phyloP scores from a whole-genome alignment of 2,113 vertebrate species.

The Indicator maculatus region DNA sequence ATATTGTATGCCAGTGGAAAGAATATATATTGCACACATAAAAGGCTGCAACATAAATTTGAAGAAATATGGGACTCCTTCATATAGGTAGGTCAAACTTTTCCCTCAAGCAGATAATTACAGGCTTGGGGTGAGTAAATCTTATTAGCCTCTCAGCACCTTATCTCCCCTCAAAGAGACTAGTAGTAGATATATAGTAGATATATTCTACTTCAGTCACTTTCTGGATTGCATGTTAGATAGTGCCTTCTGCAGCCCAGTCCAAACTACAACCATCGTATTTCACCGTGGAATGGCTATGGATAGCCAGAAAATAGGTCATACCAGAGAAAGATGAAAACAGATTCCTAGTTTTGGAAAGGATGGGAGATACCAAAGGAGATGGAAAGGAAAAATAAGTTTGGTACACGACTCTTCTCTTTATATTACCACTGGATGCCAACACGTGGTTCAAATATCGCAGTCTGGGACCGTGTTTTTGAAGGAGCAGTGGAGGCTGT shows the following conservation, averaged over 20 bases:
- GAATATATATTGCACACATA: slow-evolving; percentile 75
- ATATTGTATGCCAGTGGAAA: slow-evolving; percentile 67
- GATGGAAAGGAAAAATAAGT: background rate
- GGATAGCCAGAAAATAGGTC: background rate
- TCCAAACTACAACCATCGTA: background rate
- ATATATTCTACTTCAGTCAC: slow-evolving; percentile 35
- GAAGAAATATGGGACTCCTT: slow-evolving; percentile 79
- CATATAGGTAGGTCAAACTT: slow-evolving; percentile 81
- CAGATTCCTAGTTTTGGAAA: background rate
- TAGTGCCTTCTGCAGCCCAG: background rate
- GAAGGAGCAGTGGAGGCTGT: background rate
- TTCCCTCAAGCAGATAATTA: slow-evolving; percentile 83
- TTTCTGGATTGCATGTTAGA: slow-evolving; percentile 29
- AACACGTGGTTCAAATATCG: background rate
- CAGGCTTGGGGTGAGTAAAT: slow-evolving; percentile 80
- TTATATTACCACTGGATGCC: background rate
- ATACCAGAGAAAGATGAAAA: background rate
- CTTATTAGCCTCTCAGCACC: slow-evolving; percentile 79
- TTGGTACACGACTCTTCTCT: background rate
- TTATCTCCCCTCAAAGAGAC: slow-evolving; percentile 66
- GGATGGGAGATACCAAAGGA: background rate
- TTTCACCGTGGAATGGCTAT: slow-evolving; percentile 5
- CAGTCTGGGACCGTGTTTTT: background rate
- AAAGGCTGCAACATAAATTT: slow-evolving; percentile 75
- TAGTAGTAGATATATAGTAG: slow-evolving; percentile 64